Base-by-base conservation (phyloP, 2,888 invertebrate genomes). In the Hofmannophila pseudospretella region DNA sequence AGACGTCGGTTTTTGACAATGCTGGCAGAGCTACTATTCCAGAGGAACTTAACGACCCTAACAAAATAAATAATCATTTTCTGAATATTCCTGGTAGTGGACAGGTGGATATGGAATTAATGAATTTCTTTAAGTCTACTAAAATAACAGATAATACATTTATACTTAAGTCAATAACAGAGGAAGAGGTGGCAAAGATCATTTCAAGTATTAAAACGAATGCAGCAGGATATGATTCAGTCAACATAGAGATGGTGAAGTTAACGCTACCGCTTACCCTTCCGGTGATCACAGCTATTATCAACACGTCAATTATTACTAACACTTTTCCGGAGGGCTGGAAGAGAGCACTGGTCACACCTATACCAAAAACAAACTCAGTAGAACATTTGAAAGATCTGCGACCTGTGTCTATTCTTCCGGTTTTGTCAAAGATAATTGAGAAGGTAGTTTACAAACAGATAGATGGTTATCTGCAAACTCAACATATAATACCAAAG, bases 351-450 rank as follows among this genome's bases (percentile, higher is more conserved):
- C 7, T 9, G 4, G 32, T 32, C 11, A 32, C 1, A 32, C 32
- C 32, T 2, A 32, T 38, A 11, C 26, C 38, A 11, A 42, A 42
- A 22, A 20, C 11, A 1, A 7, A 9, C 2, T 20, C 14, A 4
- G 12, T 28, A 2, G 13, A 16, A 12, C 25, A 19, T 7, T 1
- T 31, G 1, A 29, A 32, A 10, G 38, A 41, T 19, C 19, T 41
- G 4, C 12, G 41, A 3, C 35, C 41, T 1, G 39, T 44, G 2
- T 40, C 38, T 13, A 34, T 40, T 13, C 30, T 44, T 3, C 7
- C 8, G 22, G 7, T 29, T 16, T 7, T 41, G 2, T 41, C 46
- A 7, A 46, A 46, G 36, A 26, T 46, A 8, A 16, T 39, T 5
- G 46, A 46, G 34, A 46, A 33, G 23, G 28, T 41, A 0, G 40